These are phyloP conservation scores for Magallana ariakensis DNA, from an alignment of 1,140 invertebrate species.

Conservation along the genomic window DNA sequence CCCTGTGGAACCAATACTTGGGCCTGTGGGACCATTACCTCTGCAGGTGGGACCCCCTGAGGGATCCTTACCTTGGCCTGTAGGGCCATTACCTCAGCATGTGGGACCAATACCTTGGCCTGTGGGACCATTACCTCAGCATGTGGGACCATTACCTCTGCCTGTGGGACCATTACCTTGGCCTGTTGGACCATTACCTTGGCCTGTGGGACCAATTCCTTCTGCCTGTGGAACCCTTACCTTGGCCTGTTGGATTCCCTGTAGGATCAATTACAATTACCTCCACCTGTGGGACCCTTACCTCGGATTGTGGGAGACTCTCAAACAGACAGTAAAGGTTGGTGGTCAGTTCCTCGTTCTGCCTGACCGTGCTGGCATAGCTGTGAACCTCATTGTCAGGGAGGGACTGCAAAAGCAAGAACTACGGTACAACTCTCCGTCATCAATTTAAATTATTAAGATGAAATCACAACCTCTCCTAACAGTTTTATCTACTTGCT, in stretches of 20 bases:
- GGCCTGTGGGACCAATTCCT: neutral
- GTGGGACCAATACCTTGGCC: too few relatives aligned
- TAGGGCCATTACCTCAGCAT: neutral
- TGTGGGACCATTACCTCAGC: too few relatives aligned
- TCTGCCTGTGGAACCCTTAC: neutral
- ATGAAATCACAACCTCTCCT: too few relatives aligned
- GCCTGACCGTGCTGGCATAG: slow-evolving; percentile 87
- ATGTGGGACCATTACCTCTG: too few relatives aligned
- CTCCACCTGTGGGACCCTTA: slow-evolving; percentile 75
- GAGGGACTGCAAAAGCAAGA: slow-evolving; percentile 79
- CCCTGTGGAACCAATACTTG: too few relatives aligned
- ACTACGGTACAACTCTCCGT: too few relatives aligned
- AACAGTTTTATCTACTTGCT: too few relatives aligned
- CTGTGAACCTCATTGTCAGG: slow-evolving; percentile 87
- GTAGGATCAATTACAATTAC: slow-evolving; percentile 80
- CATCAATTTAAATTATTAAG: too few relatives aligned
- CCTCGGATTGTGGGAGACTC: slow-evolving; percentile 83
- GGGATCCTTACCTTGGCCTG: too few relatives aligned
- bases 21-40: too few relatives aligned
- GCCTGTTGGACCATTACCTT: neutral
- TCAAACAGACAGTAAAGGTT: slow-evolving; percentile 85
- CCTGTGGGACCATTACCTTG: neutral
- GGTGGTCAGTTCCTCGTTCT: slow-evolving; percentile 88
- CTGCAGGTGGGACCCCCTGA: too few relatives aligned
- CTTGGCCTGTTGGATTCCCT: slow-evolving; percentile 81